Percentiles rank a stretch among this genome's conserved stretches.
phyloP scores from a whole-genome alignment of 2,797 vertebrate genomes.

The Clarias platycephalus region DNA sequence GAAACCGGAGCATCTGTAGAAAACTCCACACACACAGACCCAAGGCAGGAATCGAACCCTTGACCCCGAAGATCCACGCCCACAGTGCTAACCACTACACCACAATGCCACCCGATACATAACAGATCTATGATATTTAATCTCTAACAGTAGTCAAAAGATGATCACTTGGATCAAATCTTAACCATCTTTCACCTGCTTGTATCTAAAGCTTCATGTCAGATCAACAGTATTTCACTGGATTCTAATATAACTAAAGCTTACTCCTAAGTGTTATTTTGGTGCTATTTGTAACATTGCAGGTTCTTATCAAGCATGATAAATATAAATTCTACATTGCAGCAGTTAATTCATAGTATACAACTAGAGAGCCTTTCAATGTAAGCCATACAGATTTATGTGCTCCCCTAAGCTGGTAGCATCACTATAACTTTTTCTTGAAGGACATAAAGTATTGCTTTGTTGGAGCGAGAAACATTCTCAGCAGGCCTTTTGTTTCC shows the following conservation, averaged over 20 bases:
- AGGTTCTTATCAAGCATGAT: not conserved
- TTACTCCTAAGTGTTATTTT: not conserved
- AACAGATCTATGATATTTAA: not conserved
- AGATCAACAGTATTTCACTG: not conserved
- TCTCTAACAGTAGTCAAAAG: not conserved
- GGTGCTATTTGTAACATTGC: not conserved
- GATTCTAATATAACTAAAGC: not conserved
- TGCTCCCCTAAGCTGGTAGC: not conserved
- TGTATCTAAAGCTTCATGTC: not conserved
- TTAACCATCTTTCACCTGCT: not conserved
- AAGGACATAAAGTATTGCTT: not conserved
- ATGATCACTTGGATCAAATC: not conserved
- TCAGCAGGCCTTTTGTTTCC: conserved; percentile 48
- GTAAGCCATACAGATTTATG: not conserved
- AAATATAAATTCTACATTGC: not conserved
- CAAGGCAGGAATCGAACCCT: too few species aligned
- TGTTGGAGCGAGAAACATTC: not conserved
- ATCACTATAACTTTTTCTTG: not conserved
- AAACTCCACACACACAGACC: too few species aligned
- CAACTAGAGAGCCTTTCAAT: not conserved
- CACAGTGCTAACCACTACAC: too few species aligned
- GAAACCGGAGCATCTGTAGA: too few species aligned
- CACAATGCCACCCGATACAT: not conserved
- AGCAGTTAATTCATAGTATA: not conserved
- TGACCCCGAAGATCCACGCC: too few species aligned